Percentiles rank a stretch among this genome's conserved stretches.
phyloP scores from a whole-genome alignment of 2,888 invertebrate genomes.

The Leucozona laternaria region DNA sequence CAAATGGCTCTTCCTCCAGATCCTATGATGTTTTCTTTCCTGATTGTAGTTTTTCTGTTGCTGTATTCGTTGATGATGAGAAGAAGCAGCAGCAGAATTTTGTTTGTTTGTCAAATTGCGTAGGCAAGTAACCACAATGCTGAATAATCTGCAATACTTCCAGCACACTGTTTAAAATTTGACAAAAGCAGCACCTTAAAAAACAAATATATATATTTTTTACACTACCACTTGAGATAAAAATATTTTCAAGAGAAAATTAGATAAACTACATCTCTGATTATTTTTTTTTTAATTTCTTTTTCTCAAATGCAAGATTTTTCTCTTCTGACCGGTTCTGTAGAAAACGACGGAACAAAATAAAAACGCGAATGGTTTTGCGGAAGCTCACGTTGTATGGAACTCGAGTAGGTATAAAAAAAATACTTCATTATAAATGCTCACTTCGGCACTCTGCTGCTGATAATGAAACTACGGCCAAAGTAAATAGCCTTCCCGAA shows the following conservation, averaged over 20 bases:
- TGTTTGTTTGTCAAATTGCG: slow-evolving; percentile 33
- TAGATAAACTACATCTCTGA: slow-evolving; percentile 39
- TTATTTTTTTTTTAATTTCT: not conserved
- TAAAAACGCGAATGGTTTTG: slow-evolving; percentile 45
- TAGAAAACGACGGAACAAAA: not conserved
- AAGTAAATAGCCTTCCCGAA: slow-evolving; percentile 40
- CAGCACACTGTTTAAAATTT: slow-evolving; percentile 51
- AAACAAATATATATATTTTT: not conserved
- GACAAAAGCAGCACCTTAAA: slow-evolving; percentile 34
- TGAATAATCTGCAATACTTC: slow-evolving; percentile 41
- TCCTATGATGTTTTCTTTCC: slow-evolving; percentile 12
- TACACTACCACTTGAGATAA: not conserved
- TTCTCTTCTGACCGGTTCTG: slow-evolving; percentile 61
- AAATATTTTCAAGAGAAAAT: slow-evolving; percentile 12
- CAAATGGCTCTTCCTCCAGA: not conserved
- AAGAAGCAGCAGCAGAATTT: not conserved
- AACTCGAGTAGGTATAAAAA: not conserved
- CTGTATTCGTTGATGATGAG: not conserved
- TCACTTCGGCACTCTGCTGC: slow-evolving; percentile 35
- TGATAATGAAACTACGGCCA: slow-evolving; percentile 36
- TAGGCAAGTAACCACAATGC: slow-evolving; percentile 33
- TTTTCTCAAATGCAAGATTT: slow-evolving; percentile 19
- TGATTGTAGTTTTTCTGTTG: slow-evolving; percentile 1
- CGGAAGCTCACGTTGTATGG: slow-evolving; percentile 30
- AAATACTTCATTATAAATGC: slow-evolving; percentile 17